Evolutionary conservation across 2,888 invertebrate species (phyloP).

Genomic region (Phymatocera aterrima): DNA sequence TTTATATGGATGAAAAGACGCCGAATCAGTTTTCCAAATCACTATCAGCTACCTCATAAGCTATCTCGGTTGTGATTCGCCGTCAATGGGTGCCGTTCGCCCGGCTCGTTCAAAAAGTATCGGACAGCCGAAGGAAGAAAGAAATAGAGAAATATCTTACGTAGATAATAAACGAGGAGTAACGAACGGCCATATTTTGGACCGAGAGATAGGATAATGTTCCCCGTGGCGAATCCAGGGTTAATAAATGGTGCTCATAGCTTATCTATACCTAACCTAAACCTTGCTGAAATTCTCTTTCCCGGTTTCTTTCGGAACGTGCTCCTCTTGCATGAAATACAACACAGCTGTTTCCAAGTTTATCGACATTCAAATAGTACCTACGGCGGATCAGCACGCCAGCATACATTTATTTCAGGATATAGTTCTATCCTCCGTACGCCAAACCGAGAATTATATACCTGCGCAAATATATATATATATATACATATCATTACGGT

Average conservation of each 20-base stretch:
- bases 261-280: conserved; percentile 7
- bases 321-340: background rate
- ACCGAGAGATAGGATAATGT: background rate
- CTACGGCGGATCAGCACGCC: no score
- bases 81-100: background rate
- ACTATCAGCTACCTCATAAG: background rate
- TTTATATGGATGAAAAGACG: background rate
- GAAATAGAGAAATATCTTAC: background rate
- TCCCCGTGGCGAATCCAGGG: background rate
- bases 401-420: background rate
- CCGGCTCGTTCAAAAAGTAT: background rate
- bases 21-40: background rate
- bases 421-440: background rate
- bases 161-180: conserved; percentile 21
- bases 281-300: background rate
- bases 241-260: background rate
- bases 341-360: background rate
- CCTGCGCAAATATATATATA: background rate
- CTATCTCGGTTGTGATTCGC: background rate
- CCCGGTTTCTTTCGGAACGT: background rate
- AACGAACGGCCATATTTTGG: conserved; percentile 12
- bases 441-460: background rate
- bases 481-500: no score
- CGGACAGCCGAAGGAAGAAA: background rate
- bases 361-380: background rate